Evolutionary conservation across 2,113 vertebrate species (phyloP).

Genomic region (Dasyornis broadbenti): DNA sequence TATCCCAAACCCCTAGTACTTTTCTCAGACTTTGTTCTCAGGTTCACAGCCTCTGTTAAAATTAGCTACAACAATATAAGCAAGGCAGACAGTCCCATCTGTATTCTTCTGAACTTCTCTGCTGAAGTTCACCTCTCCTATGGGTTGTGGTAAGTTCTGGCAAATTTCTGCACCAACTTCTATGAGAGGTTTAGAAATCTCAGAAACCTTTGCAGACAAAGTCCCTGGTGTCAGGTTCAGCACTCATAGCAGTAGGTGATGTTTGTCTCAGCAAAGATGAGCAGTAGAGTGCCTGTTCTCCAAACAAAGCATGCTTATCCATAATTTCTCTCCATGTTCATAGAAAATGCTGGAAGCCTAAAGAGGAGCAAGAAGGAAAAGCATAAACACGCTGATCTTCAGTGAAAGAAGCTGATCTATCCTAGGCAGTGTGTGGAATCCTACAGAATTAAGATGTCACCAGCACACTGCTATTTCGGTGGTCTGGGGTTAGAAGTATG

Average conservation of each 20-base stretch:
- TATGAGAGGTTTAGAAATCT: not conserved
- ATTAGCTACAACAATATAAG: not conserved
- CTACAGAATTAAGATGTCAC: not conserved
- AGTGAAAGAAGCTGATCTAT: not conserved
- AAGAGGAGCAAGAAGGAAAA: not conserved
- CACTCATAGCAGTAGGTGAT: not conserved
- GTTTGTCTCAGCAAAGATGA: not conserved
- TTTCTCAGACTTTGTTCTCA: not conserved
- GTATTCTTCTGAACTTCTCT: not conserved
- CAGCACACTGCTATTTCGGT: not conserved
- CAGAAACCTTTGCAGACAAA: not conserved
- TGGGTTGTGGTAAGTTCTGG: not conserved
- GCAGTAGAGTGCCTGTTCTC: not conserved
- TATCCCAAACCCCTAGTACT: not conserved
- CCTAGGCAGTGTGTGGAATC: not conserved
- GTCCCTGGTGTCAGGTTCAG: not conserved
- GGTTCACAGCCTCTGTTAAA: not conserved
- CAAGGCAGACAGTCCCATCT: not conserved
- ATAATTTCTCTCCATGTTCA: not conserved
- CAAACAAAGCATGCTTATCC: accelerated
- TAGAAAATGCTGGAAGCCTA: not conserved
- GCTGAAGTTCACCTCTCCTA: not conserved
- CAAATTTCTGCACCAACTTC: not conserved
- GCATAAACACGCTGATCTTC: not conserved
- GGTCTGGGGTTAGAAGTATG: not conserved